Base-by-base conservation (phyloP, 2,797 vertebrate genomes). In the Microtus californicus region DNA sequence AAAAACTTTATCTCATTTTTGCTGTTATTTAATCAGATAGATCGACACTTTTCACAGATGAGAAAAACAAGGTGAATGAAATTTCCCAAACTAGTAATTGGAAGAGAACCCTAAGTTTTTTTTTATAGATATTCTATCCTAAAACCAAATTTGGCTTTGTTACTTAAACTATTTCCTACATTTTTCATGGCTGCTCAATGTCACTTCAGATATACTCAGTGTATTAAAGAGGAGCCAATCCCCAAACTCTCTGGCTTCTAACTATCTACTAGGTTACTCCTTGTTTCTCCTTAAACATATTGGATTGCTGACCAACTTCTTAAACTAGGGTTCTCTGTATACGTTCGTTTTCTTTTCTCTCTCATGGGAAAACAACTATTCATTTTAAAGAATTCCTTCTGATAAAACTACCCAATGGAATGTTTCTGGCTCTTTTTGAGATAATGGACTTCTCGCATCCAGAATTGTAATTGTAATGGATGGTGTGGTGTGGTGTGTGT, bases 21-120 rank as follows among this genome's bases (percentile, higher is more conserved):
- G 45, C 27, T 96, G 6, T 45, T 74, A 61, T n/a, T 96, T 89
- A 4, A 83, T 61, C 43, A 94, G 2, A 79, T 51, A 83, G 40
- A 65, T 74, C 67, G 63, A 1, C 13, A 27, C 1, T 56, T 65
- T 89, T 91, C 34, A 59, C 10, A 76, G 37, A 69, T 56, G 25
- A 65, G 87, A 87, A 93, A 85, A 76, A 0, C 34, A 43, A 51
- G 4, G 19, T 74, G 25, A 91, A 87, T 6, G 56, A 51, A 61
- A 77, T 89, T 59, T 19, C 29, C 19, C 85, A 54, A 54, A 6
- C 1, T 79, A 19, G 10, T 67, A 48, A 25, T 14, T 79, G 10
- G 19, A 15, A 80, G 37, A 90, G 13, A 34, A 21, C 21, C 15
- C 34, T 88, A 34, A 40, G 6, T 61, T 65, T n/a, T 23, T 23